phyloP scores from a whole-genome alignment of 1,140 invertebrate species.

The Scaptodrosophila lebanonensis region DNA sequence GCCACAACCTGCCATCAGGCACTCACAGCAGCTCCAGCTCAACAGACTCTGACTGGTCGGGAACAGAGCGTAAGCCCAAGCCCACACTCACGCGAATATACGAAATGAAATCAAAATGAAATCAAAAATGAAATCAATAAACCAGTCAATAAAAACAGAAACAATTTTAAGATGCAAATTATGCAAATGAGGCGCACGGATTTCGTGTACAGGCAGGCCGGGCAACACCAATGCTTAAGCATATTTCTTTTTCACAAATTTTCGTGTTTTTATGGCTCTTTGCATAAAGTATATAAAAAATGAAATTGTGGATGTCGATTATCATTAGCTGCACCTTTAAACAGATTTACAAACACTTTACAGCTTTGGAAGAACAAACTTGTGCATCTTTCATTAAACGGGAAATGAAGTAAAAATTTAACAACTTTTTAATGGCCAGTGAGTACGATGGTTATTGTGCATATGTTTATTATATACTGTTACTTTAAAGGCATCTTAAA shows the following conservation, averaged over 20 bases:
- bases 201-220: slow-evolving; percentile 42
- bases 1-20: too few species aligned
- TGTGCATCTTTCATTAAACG: too few species aligned
- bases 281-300: slow-evolving; percentile 17
- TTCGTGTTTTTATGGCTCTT: slow-evolving; percentile 7
- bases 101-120: slow-evolving; percentile 44
- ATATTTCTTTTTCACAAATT: slow-evolving; percentile 29
- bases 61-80: slow-evolving; percentile 2
- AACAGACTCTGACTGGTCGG: background rate
- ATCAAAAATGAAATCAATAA: slow-evolving; percentile 68
- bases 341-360: too few species aligned
- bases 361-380: too few species aligned
- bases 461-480: too few species aligned
- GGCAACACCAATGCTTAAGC: slow-evolving; percentile 6
- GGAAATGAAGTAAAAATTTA: too few species aligned
- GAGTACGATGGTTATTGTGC: too few species aligned
- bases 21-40: too few species aligned
- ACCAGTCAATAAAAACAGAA: slow-evolving; percentile 60
- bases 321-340: too few species aligned
- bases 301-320: slow-evolving; percentile 28
- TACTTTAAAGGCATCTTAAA: too few species aligned
- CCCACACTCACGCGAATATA: slow-evolving; percentile 1
- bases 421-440: too few species aligned
- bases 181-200: slow-evolving; percentile 59
- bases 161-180: slow-evolving; percentile 73